These are phyloP conservation scores for Rhizoglyphus robini DNA, from an alignment of 1,140 invertebrate genomes.

Conservation along the genomic window DNA sequence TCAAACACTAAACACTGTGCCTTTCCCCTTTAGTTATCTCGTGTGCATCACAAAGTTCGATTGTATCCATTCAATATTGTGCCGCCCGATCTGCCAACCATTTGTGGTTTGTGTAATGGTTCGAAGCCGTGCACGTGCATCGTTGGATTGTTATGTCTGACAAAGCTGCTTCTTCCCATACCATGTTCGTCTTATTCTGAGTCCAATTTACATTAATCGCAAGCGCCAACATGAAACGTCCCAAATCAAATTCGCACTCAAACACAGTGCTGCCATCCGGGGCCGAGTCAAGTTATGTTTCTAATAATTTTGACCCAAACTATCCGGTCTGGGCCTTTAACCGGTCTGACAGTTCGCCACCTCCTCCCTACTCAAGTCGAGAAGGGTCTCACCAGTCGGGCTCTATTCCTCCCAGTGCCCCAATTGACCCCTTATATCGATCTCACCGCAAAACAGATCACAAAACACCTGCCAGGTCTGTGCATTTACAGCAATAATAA, in stretches of 20 bases:
- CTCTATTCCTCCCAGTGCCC: neutral
- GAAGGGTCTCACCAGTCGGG: neutral
- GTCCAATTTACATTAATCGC: too few species aligned
- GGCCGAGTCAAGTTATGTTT: too few species aligned
- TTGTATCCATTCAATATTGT: neutral
- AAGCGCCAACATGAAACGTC: neutral
- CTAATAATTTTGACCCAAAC: too few species aligned
- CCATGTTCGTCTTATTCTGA: too few species aligned
- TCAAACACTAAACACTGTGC: too few species aligned
- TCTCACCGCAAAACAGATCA: neutral
- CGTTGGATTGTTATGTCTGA: too few species aligned
- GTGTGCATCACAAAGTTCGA: neutral
- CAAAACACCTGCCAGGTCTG: neutral
- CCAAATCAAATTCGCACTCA: neutral
- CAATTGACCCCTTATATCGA: neutral
- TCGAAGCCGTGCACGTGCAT: neutral
- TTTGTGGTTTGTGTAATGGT: too few species aligned
- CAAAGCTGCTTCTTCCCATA: too few species aligned
- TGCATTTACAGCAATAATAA: too few species aligned
- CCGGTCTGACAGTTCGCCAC: neutral
- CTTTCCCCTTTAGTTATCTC: neutral
- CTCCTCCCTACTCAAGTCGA: neutral
- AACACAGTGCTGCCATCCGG: too few species aligned
- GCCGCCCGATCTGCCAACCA: too few species aligned
- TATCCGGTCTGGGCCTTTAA: too few species aligned